A percentile compares a stretch with the other conserved stretches of the same genome.
These are phyloP conservation scores for Linnaemya vulpina DNA, from an alignment of 2,888 invertebrate species.

Conservation along the genomic window DNA sequence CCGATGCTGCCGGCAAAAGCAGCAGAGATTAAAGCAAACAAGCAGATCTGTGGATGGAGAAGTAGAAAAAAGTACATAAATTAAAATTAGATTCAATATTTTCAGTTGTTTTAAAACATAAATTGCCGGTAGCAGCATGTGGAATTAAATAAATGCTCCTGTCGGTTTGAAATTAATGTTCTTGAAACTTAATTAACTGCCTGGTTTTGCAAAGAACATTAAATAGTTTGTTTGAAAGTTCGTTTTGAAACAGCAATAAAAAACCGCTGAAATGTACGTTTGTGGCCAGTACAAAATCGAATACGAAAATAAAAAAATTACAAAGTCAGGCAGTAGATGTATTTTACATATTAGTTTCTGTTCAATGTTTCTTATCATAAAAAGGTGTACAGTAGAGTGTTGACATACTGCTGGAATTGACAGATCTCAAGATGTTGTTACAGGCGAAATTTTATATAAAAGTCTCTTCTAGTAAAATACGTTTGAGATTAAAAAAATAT, in stretches of 20 bases:
- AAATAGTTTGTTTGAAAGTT: neutral
- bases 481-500: too few species aligned
- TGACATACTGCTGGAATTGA: too few species aligned
- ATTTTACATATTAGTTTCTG: neutral
- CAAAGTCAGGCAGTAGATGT: too few species aligned
- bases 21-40: constrained; percentile 75
- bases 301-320: too few species aligned
- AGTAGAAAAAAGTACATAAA: neutral
- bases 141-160: constrained; percentile 1
- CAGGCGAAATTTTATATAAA: too few species aligned
- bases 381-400: neutral
- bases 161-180: neutral
- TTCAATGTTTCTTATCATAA: neutral
- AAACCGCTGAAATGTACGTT: too few species aligned
- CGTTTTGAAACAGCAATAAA: too few species aligned
- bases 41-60: constrained; percentile 72
- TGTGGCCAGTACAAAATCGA: too few species aligned
- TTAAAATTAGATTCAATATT: constrained; percentile 20
- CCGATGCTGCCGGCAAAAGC: constrained; percentile 75
- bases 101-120: neutral
- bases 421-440: too few species aligned
- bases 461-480: too few species aligned
- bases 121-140: neutral
- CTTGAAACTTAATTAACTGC: constrained; percentile 21
- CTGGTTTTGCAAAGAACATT: neutral